Percentiles rank a stretch among this genome's conserved stretches.
These are phyloP conservation scores for Grallaria varia DNA, from an alignment of 2,113 vertebrate species.

Conservation along the genomic window DNA sequence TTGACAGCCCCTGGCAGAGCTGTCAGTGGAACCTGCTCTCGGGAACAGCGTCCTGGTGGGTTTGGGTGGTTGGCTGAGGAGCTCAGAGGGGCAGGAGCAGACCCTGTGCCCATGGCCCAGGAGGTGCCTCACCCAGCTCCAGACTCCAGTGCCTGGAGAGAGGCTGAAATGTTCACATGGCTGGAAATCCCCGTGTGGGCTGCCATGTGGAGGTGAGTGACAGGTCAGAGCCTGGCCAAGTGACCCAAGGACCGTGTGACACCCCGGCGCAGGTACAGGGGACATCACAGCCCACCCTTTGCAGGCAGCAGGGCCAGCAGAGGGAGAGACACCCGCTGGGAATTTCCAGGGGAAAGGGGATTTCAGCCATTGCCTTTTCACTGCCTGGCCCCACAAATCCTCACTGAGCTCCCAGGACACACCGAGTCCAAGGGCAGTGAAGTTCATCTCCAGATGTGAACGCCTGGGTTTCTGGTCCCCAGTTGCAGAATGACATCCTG, in stretches of 20 bases:
- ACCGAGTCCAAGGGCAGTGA: neutral
- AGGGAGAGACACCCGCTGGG: accelerated
- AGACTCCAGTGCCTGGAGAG: neutral
- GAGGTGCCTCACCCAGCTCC: neutral
- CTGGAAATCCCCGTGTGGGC: neutral
- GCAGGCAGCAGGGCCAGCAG: neutral
- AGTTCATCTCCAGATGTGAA: neutral
- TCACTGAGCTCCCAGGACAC: neutral
- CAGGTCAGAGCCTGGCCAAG: neutral
- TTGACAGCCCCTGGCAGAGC: neutral
- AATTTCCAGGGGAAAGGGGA: neutral
- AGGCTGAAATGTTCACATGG: neutral
- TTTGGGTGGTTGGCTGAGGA: neutral
- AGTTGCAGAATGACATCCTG: neutral
- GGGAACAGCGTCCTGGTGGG: neutral
- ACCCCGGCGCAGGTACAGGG: too few relatives aligned
- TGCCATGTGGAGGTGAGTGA: neutral
- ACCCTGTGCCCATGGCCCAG: neutral
- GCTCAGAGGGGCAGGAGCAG: neutral
- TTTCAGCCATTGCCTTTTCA: neutral
- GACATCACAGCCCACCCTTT: accelerated
- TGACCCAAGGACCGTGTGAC: neutral
- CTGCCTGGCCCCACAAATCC: neutral
- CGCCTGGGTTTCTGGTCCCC: neutral
- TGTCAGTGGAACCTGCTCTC: neutral